Evolutionary conservation across 2,113 vertebrate genomes (phyloP).

Genomic region (Cyprinodon brontotheroides): DNA sequence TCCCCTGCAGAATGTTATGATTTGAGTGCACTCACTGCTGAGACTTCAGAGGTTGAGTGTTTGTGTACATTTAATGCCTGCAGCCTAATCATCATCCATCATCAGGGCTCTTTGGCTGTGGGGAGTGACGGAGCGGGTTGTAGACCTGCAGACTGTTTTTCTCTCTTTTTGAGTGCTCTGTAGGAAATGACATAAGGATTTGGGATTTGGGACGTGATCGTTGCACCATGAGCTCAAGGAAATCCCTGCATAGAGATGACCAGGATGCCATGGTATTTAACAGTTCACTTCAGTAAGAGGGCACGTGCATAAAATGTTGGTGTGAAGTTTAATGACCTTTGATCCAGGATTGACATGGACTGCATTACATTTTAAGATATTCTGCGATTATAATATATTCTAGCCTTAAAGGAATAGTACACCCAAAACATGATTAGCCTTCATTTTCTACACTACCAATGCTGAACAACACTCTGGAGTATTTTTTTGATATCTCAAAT

Average conservation of each 20-base stretch:
- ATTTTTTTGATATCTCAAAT: no score
- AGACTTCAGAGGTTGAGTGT: slow-evolving; percentile 51
- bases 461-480: no score
- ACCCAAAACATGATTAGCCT: no score
- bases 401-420: no score
- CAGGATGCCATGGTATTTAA: background rate
- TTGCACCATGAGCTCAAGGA: slow-evolving; percentile 40
- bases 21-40: slow-evolving; percentile 58
- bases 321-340: background rate
- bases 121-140: slow-evolving; percentile 25
- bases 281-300: slow-evolving; percentile 1
- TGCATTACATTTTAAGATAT: background rate
- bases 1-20: slow-evolving; percentile 58
- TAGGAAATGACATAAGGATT: slow-evolving; percentile 43
- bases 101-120: slow-evolving; percentile 48
- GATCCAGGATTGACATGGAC: background rate
- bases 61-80: slow-evolving; percentile 57
- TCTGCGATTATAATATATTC: background rate
- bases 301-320: background rate
- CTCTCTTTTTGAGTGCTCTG: slow-evolving; percentile 3
- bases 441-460: no score
- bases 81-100: slow-evolving; percentile 65
- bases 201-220: slow-evolving; percentile 52
- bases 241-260: slow-evolving; percentile 23
- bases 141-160: slow-evolving; percentile 15